Base-by-base conservation (phyloP, 2,113 vertebrate genomes). In the Tursiops truncatus region DNA sequence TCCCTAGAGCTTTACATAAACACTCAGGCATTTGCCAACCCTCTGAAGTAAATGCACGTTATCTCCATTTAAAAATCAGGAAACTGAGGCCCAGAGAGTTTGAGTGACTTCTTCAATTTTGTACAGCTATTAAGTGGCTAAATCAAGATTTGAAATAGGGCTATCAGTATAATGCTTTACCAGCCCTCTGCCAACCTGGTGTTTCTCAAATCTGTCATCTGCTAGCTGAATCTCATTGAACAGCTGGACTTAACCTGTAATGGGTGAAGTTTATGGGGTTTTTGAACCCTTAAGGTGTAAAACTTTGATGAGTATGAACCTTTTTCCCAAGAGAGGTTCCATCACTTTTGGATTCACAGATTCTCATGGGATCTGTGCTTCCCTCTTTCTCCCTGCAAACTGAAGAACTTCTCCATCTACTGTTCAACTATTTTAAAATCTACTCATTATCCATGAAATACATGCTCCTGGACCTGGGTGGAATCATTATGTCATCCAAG, bases 141-240 rank as follows among this genome's bases (percentile, higher is more conserved):
- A 62, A 23, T 33, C 8, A 26, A 82, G 56, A 21, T 67, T 65
- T 6, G 0, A 82, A 38, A 56, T 68, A 89, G 44, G 18, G 3
- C 25, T 33, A 0, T 6, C 74, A 21, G 8, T 23, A 1, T 14
- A 58, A 3, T 7, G 2, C 5, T 58, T 47, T 65, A 0, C 21
- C 25, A 88, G 53, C 58, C 14, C 21, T 58, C 47, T 74, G 18
- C 11, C 38, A 58, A 41, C 14, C 41, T 56, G 18, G 31, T 21
- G 13, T 17, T 73, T 85, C 87, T 77, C 25, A 8, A 17, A 56
- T 38, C 56, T 74, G 17, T 50, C 62, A 33, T n/a, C 44, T 77
- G 38, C 25, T 95, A 10, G 1, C 82, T 47, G 21, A 15, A 13
- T 33, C 56, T 91, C 77, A 23, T n/a, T 20, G 31, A 62, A n/a